A percentile compares a stretch with the other conserved stretches of the same genome.
phyloP scores from a whole-genome alignment of 2,113 vertebrate genomes.

The Calidris pygmaea region DNA sequence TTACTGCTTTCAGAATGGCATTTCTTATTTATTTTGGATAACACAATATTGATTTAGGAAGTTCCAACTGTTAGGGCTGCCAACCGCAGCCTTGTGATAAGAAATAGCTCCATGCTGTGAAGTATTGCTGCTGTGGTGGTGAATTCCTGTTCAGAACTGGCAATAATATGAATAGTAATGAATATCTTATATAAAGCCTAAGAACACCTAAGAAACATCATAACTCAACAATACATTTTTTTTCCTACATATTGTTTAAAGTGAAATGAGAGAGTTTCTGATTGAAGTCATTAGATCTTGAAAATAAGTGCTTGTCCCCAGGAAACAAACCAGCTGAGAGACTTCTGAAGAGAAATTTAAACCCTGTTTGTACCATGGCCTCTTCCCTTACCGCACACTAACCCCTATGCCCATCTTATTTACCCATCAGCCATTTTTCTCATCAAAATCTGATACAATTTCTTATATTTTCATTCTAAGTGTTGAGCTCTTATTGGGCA shows the following conservation, averaged over 20 bases:
- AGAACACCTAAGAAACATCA: background rate
- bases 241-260: background rate
- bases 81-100: background rate
- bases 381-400: background rate
- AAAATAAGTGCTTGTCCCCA: background rate
- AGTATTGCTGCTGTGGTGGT: background rate
- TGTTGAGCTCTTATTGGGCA: background rate
- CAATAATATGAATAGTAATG: background rate
- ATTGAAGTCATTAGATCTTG: background rate
- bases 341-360: background rate
- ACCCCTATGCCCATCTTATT: accelerated
- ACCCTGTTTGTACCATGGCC: background rate
- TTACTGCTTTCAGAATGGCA: constrained; percentile 40
- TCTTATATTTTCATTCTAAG: background rate
- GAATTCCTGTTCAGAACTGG: background rate
- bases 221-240: background rate
- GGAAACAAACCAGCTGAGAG: background rate
- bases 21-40: constrained; percentile 35
- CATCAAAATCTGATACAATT: background rate
- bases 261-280: background rate
- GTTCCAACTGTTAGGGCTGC: background rate
- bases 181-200: background rate
- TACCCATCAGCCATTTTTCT: background rate
- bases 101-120: background rate
- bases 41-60: background rate